Conservation (phyloP, 23 tunicate genomes). For the Clavelina lepadiformis region DNA sequence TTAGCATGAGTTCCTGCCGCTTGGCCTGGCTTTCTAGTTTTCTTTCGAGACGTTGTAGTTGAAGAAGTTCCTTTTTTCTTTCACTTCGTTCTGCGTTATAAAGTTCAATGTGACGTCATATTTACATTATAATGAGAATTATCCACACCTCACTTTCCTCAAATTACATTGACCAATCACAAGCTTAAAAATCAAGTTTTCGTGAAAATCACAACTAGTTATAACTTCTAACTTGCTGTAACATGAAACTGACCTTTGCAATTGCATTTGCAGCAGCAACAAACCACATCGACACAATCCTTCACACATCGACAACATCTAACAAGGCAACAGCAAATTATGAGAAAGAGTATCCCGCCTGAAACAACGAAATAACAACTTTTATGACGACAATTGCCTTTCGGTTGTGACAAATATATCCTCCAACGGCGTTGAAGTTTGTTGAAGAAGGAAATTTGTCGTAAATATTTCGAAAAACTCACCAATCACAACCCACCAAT, state of each 20-base stretch:
- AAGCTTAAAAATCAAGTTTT: background rate
- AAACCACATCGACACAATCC: slow-evolving; percentile 21
- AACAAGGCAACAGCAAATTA: slow-evolving; percentile 33
- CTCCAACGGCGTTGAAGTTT: no score
- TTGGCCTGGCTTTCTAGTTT: slow-evolving; percentile 27
- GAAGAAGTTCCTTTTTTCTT: background rate
- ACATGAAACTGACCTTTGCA: no score
- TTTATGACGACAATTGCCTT: no score
- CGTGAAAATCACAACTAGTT: background rate
- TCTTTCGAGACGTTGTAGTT: slow-evolving; percentile 18
- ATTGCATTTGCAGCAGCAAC: slow-evolving; percentile 31
- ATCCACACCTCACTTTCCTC: no score
- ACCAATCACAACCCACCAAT: no score
- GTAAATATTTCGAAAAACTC: no score
- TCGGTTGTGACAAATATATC: no score
- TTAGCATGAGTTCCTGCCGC: slow-evolving; percentile 31
- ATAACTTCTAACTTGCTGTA: background rate
- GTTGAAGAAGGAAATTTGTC: no score
- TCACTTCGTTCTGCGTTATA: slow-evolving; percentile 6
- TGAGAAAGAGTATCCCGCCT: slow-evolving; percentile 14
- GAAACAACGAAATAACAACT: background rate
- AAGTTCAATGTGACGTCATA: background rate
- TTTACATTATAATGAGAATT: no score
- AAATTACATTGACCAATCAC: background rate
- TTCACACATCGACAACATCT: slow-evolving; percentile 28